Evolutionary conservation across 2,113 vertebrate genomes (phyloP), one percentile per base, ranked within the genome.

Genomic region (Callopanchax toddi): DNA sequence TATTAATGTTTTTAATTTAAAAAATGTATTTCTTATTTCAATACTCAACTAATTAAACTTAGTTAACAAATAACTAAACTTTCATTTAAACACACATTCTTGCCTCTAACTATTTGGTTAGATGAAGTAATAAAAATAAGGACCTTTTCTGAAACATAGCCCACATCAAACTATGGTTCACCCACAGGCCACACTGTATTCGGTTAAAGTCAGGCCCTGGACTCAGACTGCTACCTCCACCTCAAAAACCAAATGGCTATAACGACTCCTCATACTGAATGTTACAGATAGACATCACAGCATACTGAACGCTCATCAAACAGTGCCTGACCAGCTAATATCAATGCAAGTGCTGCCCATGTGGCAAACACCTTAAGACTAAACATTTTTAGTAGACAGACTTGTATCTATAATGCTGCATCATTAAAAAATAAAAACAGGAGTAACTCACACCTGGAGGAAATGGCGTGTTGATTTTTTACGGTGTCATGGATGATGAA

Each of bases 131-230:
- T 10, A 2, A 67, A 61, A 61, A 54, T 37, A 21, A 29, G 12
- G 39, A 55, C n/a, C 50, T 58, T 29, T 50, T 62, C 37, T 53
- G 60, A 53, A 25, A 71, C 10, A 21, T 45, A 55, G 49, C 12
- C 73, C 68, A 79, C 63, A 81, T 86, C 68, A 76, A 55, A 74
- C 60, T 50, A 54, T 56, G 40, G 39, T 61, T 52, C 32, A 73
- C 67, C 81, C 79, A 74, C 79, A 72, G 56, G 39, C 67, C 67
- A 73, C 48, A 50, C 16, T 46, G 36, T 20, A 16, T 48, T 63
- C 6, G 17, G 21, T 65, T 22, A 60, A 66, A 68, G 53, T 49
- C 42, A 21, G 44, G 23, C 29, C 29, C 32, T 45, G 54, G 25
- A 55, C 39, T 59, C 53, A 34, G 52, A n/a, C 58, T 49, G 39